Percentiles rank a stretch among this genome's conserved stretches.
phyloP scores from a whole-genome alignment of 1,140 invertebrate species.

The Acromyrmex echinatior region DNA sequence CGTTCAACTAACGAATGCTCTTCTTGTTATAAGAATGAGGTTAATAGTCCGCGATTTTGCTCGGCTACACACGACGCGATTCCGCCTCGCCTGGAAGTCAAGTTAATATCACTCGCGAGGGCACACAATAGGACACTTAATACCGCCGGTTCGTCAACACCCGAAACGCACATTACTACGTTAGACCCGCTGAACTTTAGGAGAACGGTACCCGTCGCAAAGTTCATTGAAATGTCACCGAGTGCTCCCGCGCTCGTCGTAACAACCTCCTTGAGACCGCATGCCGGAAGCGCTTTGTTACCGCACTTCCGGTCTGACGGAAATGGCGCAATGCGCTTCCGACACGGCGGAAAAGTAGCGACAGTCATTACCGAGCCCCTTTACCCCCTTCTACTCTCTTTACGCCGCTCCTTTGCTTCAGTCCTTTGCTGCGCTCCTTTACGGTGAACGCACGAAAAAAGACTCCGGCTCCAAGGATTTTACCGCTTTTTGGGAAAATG shows the following conservation, averaged over 20 bases:
- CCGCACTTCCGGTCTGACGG: constrained; percentile 78
- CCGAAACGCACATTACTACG: constrained; percentile 65
- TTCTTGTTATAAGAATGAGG: constrained; percentile 17
- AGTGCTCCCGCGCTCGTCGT: constrained; percentile 66
- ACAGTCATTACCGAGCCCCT: constrained; percentile 72
- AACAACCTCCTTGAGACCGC: constrained; percentile 78
- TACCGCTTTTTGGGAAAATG: constrained; percentile 42
- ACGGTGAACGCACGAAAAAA: constrained; percentile 17
- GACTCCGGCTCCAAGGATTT: constrained; percentile 24
- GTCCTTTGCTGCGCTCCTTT: constrained; percentile 16
- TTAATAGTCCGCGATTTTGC: constrained; percentile 34
- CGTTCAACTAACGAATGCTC: constrained; percentile 27
- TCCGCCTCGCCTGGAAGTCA: background rate
- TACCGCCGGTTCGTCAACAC: constrained; percentile 70
- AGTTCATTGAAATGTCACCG: constrained; percentile 83
- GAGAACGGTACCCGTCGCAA: constrained; percentile 77
- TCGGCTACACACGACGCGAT: background rate
- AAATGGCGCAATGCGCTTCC: constrained; percentile 78
- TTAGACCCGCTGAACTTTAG: constrained; percentile 79
- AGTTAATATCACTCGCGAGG: constrained; percentile 47
- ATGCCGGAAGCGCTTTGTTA: constrained; percentile 80
- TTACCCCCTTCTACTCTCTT: constrained; percentile 43
- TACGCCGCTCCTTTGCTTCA: constrained; percentile 30
- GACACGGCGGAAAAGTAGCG: constrained; percentile 76
- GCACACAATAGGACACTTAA: constrained; percentile 49